Evolutionary conservation across 1,140 invertebrate genomes (phyloP).

Genomic region (Pteromalus puparum): DNA sequence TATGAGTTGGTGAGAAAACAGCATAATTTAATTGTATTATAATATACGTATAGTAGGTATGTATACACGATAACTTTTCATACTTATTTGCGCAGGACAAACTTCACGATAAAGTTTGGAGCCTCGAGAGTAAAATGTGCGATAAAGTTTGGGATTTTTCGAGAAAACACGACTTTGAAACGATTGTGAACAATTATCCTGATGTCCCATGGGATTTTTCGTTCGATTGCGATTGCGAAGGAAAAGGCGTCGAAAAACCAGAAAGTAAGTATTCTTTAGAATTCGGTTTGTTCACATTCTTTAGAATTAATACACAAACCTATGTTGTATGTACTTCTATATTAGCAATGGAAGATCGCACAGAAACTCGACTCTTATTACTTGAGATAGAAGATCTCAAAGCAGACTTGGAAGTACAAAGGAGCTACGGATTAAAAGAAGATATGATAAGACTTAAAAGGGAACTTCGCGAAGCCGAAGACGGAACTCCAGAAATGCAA

Average conservation of each 20-base stretch:
- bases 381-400: slow-evolving; percentile 48
- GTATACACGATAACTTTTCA: too few relatives aligned
- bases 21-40: slow-evolving; percentile 10
- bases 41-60: background rate
- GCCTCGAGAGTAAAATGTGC: slow-evolving; percentile 55
- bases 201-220: slow-evolving; percentile 19
- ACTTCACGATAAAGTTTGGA: slow-evolving; percentile 55
- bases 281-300: background rate
- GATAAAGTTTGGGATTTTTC: slow-evolving; percentile 64
- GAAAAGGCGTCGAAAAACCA: background rate
- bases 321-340: background rate
- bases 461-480: slow-evolving; percentile 12
- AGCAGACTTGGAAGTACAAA: slow-evolving; percentile 27
- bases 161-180: slow-evolving; percentile 55
- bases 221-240: background rate
- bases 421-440: background rate
- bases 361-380: slow-evolving; percentile 48
- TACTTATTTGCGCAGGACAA: slow-evolving; percentile 54
- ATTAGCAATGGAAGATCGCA: slow-evolving; percentile 24
- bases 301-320: background rate
- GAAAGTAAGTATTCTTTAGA: background rate
- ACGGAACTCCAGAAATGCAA: slow-evolving; percentile 33
- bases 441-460: background rate
- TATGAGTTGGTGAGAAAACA: slow-evolving; percentile 56
- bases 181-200: slow-evolving; percentile 55